phyloP scores from a whole-genome alignment of 2,113 vertebrate genomes.

The Pluvianellus socialis region DNA sequence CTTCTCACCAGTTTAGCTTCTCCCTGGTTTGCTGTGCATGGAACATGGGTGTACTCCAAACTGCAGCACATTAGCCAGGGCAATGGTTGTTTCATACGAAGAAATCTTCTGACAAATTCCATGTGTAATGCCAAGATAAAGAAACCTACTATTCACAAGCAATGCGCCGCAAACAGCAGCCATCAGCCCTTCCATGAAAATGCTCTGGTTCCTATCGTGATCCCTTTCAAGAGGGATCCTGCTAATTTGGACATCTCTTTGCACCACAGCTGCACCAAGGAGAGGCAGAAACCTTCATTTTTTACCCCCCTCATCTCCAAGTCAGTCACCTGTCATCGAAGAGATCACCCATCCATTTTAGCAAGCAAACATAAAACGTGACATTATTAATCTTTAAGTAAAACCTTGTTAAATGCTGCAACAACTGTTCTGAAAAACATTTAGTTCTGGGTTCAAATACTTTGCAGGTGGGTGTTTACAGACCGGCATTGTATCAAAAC shows the following conservation, averaged over 20 bases:
- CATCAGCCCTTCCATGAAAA: neutral
- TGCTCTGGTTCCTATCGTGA: accelerated
- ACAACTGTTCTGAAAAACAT: neutral
- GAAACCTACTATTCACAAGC: neutral
- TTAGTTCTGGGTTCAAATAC: neutral
- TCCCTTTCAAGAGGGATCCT: neutral
- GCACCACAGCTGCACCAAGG: neutral
- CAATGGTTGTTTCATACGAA: neutral
- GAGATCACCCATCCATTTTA: accelerated
- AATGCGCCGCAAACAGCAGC: neutral
- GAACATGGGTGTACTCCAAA: neutral
- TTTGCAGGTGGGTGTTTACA: neutral
- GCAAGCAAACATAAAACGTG: neutral
- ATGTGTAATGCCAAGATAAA: neutral
- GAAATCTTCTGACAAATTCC: neutral
- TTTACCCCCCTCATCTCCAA: neutral
- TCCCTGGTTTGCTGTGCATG: neutral
- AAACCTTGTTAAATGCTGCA: neutral
- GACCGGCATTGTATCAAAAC: neutral
- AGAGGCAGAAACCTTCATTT: neutral
- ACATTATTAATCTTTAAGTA: neutral
- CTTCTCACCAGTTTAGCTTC: neutral
- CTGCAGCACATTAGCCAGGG: too few relatives aligned
- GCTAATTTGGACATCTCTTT: neutral
- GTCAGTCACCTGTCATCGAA: neutral